phyloP scores from a whole-genome alignment of 1,140 invertebrate genomes.

The Temnothorax curvispinosus region DNA sequence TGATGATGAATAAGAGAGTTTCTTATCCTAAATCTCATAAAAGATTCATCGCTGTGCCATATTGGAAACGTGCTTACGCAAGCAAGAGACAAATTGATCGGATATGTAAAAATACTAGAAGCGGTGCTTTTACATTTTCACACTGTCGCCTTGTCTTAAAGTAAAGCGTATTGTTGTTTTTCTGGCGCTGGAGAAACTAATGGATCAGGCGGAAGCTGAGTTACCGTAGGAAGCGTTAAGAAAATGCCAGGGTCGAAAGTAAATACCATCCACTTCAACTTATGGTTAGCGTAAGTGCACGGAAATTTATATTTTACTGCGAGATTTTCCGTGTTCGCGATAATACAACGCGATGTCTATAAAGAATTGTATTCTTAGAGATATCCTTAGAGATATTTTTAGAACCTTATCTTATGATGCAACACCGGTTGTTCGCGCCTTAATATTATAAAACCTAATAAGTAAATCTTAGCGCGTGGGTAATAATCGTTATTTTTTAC shows the following conservation, averaged over 20 bases:
- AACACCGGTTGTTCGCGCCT: background rate
- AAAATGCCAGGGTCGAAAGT: constrained; percentile 48
- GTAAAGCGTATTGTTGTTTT: constrained; percentile 34
- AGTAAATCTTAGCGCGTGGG: background rate
- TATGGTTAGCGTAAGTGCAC: constrained; percentile 3
- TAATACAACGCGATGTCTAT: constrained; percentile 18
- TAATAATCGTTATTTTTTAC: background rate
- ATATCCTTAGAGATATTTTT: background rate
- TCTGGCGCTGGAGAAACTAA: constrained; percentile 37
- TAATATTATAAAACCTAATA: constrained; percentile 1
- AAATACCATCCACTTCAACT: constrained; percentile 51
- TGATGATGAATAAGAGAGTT: constrained; percentile 12
- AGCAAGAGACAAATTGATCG: constrained; percentile 15
- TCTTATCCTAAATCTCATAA: background rate
- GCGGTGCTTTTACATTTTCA: constrained; percentile 17
- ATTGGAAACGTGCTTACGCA: background rate
- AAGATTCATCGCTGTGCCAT: constrained; percentile 9
- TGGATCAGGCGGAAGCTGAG: constrained; percentile 24
- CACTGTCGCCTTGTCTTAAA: background rate
- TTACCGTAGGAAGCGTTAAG: constrained; percentile 48
- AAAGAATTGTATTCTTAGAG: background rate
- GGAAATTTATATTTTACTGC: constrained; percentile 38
- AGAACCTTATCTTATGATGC: background rate
- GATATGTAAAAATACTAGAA: background rate
- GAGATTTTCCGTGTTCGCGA: constrained; percentile 27